Evolutionary conservation across 1,140 invertebrate genomes (phyloP), one percentile per base, ranked within the genome.

Genomic region (Panagrolaimus sp.): DNA sequence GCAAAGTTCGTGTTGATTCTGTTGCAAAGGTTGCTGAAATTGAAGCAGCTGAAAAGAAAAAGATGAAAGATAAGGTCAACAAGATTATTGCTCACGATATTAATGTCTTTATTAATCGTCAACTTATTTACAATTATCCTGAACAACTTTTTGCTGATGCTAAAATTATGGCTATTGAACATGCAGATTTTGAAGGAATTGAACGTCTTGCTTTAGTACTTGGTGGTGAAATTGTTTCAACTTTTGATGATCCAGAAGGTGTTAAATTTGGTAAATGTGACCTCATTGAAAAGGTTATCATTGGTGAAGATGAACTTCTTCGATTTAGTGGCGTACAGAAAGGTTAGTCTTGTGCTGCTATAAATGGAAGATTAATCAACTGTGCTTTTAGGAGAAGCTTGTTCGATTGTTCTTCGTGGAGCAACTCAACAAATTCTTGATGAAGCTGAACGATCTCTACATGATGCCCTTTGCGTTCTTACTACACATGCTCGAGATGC

Each of bases 101-200:
- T 84, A 99, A 96, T 86, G 96, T 99, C 0, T 99, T 99, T 79
- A 96, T 99, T 78, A 99, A 99, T 85, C 90, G 80, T n/a, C 96
- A 99, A 86, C 85, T 99, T 61, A 99, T 99, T 82, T 99, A 99
- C 86, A 99, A 99, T 84, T 99, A 99, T 83, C 96, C 96, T 1
- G 96, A 99, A 84, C 96, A 99, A 86, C 85, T 99, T 65, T 99
- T 99, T 85, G 92, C 96, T 64, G 96, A 99, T 88, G 91, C 92
- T 71, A 91, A 91, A 68, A 88, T 99, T 0, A 98, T 99, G 96
- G 94, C 96, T 0, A 99, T 99, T 82, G 96, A 99, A 83, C 96
- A 99, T 85, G 96, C 96, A 9, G 96, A 99, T 84, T 99, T 99
- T 84, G 95, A 98, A 86, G 96, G 96, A 57, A 96, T 99, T 81